Evolutionary conservation across 2,113 vertebrate genomes (phyloP), one percentile per base, ranked within the genome.

Genomic region (Daphoenositta chrysoptera): DNA sequence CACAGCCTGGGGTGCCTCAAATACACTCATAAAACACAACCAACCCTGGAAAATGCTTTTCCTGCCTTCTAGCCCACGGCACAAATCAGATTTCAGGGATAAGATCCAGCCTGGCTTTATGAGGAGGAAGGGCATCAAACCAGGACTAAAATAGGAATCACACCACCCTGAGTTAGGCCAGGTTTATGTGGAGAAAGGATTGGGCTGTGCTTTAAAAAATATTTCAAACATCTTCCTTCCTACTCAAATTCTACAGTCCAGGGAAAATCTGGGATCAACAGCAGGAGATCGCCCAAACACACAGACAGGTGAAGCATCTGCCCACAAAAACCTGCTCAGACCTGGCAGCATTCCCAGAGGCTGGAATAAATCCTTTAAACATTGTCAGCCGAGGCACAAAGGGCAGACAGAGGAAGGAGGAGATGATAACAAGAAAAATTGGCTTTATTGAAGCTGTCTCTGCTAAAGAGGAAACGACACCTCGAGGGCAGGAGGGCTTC

Each of bases 11-110:
- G n/a, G n/a, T n/a, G n/a, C n/a, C n/a, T n/a, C n/a, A n/a, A n/a
- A n/a, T n/a, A n/a, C n/a, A n/a, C n/a, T 75, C 80, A 92, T 66
- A 37, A 68, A 96, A 89, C 27, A 72, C 93, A 94, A 91, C 96
- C 68, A 95, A 28, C 75, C 70, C 72, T 19, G 33, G 35, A 65
- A 83, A 94, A 73, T 12, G 30, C 93, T 93, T 86, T 80, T 88
- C 60, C 50, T 96, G 47, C 18, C 63, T 94, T 23, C 17, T 75
- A 84, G 68, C 91, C 75, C 83, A 64, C 40, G 66, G 80, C 77
- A 86, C 69, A 96, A 86, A 97, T 69, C 94, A 88, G 76, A 95
- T 94, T 78, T 63, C 75, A 87, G 61, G 93, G 70, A 92, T 70
- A 87, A 83, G 79, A 79, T 14, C 57, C 93, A 47, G 75, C 95